phyloP scores from a whole-genome alignment of 2,113 vertebrate genomes.

The Apodemus sylvaticus region DNA sequence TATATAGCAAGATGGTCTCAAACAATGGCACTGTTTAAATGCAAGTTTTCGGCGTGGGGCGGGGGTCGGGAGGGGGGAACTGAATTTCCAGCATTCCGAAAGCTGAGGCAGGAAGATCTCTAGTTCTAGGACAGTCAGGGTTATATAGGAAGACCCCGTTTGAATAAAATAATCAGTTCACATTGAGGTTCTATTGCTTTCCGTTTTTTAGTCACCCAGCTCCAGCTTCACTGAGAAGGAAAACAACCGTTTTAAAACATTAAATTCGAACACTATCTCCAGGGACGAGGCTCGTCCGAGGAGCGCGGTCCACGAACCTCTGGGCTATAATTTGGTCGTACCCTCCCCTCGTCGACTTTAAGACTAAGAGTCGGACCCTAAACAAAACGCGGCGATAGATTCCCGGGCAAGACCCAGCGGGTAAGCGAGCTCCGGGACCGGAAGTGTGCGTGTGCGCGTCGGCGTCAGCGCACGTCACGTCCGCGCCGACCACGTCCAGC shows the following conservation, averaged over 20 bases:
- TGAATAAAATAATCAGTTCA: background rate
- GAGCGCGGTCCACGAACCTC: background rate
- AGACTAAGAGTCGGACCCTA: background rate
- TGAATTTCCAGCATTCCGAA: background rate
- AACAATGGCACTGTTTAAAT: background rate
- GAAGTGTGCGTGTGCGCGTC: background rate
- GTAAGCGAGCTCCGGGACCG: accelerated
- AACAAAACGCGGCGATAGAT: accelerated
- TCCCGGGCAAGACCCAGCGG: accelerated
- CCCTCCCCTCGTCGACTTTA: background rate
- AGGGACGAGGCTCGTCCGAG: background rate
- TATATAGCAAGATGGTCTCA: background rate
- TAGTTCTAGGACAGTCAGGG: background rate
- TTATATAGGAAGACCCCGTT: background rate
- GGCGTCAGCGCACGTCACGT: background rate
- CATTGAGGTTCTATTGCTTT: background rate
- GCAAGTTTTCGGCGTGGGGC: background rate
- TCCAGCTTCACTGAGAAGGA: background rate
- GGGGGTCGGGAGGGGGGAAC: background rate
- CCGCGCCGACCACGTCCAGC: conserved; percentile 32
- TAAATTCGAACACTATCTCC: background rate
- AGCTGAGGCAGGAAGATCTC: background rate
- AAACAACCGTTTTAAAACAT: background rate
- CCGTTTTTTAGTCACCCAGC: background rate
- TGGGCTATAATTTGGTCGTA: background rate